Evolutionary conservation across 64 coral and sea anemone species (phyloP).

Genomic region (Trachythela sp.): DNA sequence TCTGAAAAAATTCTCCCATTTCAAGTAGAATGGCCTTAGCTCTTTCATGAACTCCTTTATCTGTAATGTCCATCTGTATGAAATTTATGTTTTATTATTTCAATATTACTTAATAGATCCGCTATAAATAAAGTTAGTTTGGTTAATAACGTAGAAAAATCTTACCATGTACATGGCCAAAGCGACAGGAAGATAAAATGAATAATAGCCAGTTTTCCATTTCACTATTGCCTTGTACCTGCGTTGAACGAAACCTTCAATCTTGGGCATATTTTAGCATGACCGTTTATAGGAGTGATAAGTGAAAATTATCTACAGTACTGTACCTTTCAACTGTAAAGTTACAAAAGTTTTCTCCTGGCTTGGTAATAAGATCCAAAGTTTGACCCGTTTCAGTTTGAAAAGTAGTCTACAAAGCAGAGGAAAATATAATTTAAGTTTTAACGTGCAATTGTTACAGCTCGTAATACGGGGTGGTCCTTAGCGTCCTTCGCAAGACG

Average conservation of each 20-base stretch:
- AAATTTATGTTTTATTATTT: too few species aligned
- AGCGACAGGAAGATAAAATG: constrained; percentile 94
- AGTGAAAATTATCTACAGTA: too few species aligned
- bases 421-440: too few species aligned
- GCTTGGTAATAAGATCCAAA: constrained; percentile 82
- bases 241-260: not conserved
- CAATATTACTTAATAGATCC: too few species aligned
- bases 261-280: not conserved
- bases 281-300: too few species aligned
- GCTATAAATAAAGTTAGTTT: too few species aligned
- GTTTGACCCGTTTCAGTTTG: constrained; percentile 88
- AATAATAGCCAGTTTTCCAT: constrained; percentile 92
- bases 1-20: constrained; percentile 99
- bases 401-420: constrained; percentile 56
- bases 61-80: constrained; percentile 67
- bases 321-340: constrained; percentile 87
- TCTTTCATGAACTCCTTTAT: constrained; percentile 66
- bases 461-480: too few species aligned
- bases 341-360: constrained; percentile 78
- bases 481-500: too few species aligned
- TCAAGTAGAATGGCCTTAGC: constrained; percentile 78
- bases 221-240: constrained; percentile 90
- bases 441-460: too few species aligned
- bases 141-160: not conserved
- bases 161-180: constrained; percentile 89